Evolutionary conservation across 2,888 invertebrate species (phyloP), one percentile per base, ranked within the genome.

Genomic region (Thecophora atra): DNA sequence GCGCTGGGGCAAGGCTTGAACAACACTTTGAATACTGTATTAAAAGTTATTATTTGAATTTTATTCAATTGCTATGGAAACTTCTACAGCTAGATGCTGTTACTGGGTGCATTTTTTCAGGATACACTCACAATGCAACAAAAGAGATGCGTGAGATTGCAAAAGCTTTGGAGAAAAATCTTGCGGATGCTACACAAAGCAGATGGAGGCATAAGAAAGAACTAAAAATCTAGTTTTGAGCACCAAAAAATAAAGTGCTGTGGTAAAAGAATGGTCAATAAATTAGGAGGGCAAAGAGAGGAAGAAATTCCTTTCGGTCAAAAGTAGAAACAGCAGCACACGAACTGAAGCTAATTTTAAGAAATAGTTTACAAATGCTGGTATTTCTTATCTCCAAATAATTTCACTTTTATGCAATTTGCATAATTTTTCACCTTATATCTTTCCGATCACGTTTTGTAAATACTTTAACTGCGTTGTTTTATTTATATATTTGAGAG

Each of bases 231-330:
- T 64, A 24, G 63, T 64, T 63, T 70, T 54, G 54, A 52, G 21
- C 54, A 64, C 11, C 42, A 52, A 63, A 70, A 47, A 62, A 69
- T 42, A 67, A 42, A 69, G 28, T 28, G 54, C 52, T 28, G n/a
- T n/a, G n/a, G n/a, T n/a, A n/a, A 37, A 63, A 54, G 70, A 63
- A 70, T 63, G 44, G 15, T 11, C 21, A 37, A 60, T 60, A 62
- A 67, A 56, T 56, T 63, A 70, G 70, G 64, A 51, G 70, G 70
- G 47, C 21, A 2, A 70, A 60, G 47, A 44, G 44, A n/a, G 21
- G 28, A 24, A 60, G 62, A 58, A 67, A 52, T 66, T 66, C 71
- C 66, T 66, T 71, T 52, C 44, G 71, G 64, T 65, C 64, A 56
- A 56, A 64, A 64, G 19, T 37, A 42, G 21, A 24, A 64, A 5